phyloP scores from a whole-genome alignment of 53 echinoderm and acorn worm genomes.

The Astropecten irregularis region DNA sequence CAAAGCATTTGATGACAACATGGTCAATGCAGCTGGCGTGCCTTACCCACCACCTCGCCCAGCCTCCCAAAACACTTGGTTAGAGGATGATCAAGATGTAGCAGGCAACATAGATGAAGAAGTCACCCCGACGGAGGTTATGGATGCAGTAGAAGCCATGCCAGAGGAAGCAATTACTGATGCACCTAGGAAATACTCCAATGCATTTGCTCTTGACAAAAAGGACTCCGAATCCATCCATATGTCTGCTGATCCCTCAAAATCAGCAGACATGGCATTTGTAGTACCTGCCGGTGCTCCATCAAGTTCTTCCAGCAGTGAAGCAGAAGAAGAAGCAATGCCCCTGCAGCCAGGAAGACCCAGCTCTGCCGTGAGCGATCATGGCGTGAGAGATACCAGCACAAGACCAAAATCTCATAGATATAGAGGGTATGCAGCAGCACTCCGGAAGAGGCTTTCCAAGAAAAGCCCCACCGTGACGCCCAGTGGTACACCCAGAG shows the following conservation, averaged over 20 bases:
- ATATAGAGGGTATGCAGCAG: neutral
- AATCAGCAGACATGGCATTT: neutral
- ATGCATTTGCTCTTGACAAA: neutral
- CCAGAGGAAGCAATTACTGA: neutral
- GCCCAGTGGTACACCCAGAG: neutral
- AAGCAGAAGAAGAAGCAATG: neutral
- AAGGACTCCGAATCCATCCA: no score
- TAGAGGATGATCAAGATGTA: conserved; percentile 12
- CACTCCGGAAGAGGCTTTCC: conserved; percentile 3
- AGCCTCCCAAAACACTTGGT: conserved; percentile 39
- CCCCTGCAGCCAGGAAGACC: neutral
- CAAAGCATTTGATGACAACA: neutral
- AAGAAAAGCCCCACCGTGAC: neutral
- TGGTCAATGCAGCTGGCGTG: neutral
- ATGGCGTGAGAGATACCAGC: neutral
- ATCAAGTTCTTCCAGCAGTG: neutral
- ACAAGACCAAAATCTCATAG: neutral
- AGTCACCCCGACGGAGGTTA: neutral
- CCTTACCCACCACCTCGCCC: conserved; percentile 35
- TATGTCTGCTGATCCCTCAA: no score
- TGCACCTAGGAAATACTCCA: neutral
- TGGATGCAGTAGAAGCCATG: neutral
- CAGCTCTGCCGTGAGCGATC: conserved; percentile 2
- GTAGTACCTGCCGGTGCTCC: neutral
- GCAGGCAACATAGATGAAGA: neutral